Evolutionary conservation across 2,797 vertebrate genomes (phyloP).

Genomic region (Spheniscus humboldti): DNA sequence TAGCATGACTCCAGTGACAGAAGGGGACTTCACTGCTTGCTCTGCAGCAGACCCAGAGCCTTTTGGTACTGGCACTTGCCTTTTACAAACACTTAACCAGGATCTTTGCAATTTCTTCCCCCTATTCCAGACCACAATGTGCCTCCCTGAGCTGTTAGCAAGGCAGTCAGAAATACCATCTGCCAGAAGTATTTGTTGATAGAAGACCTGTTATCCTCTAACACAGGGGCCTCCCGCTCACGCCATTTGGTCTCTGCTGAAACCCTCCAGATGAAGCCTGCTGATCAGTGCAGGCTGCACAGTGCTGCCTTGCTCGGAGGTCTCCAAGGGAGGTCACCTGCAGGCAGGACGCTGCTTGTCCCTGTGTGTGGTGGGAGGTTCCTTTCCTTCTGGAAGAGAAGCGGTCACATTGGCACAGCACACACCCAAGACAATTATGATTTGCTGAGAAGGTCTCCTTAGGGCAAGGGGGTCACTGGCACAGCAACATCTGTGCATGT

Average conservation of each 20-base stretch:
- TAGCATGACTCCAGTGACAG: background rate
- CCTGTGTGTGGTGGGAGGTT: too few species aligned
- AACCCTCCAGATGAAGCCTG: background rate
- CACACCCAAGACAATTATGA: background rate
- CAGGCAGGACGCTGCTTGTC: background rate
- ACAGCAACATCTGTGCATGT: background rate
- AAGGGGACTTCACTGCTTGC: background rate
- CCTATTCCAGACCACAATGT: background rate
- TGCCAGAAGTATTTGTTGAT: background rate
- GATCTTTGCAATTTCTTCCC: background rate
- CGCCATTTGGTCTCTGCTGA: background rate
- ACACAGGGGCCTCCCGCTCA: background rate
- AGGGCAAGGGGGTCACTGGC: background rate
- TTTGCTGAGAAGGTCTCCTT: background rate
- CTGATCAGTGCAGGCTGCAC: background rate
- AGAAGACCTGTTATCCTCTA: background rate
- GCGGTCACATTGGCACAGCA: fast-evolving
- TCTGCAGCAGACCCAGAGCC: background rate
- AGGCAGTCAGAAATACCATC: background rate
- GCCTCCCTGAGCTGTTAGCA: background rate
- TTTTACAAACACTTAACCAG: background rate
- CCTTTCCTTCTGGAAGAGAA: background rate
- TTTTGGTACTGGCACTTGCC: background rate
- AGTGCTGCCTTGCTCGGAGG: background rate
- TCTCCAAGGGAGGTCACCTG: background rate